Conservation (phyloP, 2,113 vertebrate species). For the Apus apus region DNA sequence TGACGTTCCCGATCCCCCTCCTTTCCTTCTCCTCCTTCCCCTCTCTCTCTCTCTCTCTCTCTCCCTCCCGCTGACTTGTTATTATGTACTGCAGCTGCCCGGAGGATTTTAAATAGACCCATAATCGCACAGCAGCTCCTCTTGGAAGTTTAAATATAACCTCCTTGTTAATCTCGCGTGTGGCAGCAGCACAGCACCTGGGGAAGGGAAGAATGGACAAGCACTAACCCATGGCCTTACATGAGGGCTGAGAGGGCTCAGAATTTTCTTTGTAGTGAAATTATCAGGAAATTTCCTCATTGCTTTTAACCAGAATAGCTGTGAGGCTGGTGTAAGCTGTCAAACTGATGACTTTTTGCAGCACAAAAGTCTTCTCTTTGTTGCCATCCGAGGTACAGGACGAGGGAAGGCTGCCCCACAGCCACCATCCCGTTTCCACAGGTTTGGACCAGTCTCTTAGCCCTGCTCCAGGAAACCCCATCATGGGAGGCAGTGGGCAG, state of each 20-base stretch:
- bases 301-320: background rate
- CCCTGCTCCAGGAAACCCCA: background rate
- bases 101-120: constrained; percentile 81
- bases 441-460: background rate
- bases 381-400: background rate
- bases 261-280: constrained; percentile 18
- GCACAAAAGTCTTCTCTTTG: background rate
- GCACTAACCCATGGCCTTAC: constrained; percentile 17
- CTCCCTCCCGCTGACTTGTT: constrained; percentile 73
- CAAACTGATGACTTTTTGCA: background rate
- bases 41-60: constrained; percentile 4
- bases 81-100: constrained; percentile 81
- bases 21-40: constrained; percentile 52
- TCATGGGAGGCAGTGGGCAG: background rate
- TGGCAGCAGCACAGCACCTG: constrained; percentile 68
- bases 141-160: constrained; percentile 82
- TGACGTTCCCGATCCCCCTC: constrained; percentile 38
- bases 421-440: background rate
- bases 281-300: background rate
- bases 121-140: constrained; percentile 77
- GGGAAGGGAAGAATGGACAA: constrained; percentile 56
- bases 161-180: constrained; percentile 76
- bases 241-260: background rate
- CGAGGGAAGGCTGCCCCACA: background rate
- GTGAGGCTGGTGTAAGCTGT: background rate